Base-by-base conservation (phyloP, 2,888 invertebrate genomes). In the Himalopsyche anomala region DNA sequence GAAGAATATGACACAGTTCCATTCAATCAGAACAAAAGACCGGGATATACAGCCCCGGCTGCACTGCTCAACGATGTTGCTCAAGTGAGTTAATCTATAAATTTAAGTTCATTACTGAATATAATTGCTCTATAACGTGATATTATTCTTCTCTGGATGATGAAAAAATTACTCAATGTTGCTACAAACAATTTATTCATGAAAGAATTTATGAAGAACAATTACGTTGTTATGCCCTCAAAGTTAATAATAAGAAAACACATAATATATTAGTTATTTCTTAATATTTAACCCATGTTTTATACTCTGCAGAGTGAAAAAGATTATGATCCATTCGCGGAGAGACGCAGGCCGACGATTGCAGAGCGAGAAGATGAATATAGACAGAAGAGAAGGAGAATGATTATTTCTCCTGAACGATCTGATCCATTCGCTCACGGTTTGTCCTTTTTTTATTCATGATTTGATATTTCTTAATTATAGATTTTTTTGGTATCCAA, bases 381-480 rank as follows among this genome's bases (percentile, higher is more conserved):
- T 91, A 95, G 98, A 85, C 97, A 97, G 90, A 96, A 97, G 90
- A 94, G 98, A 89, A 95, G 98, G 87, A 94, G 96, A 91, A 96
- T 97, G 95, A 96, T 96, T 88, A 98, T 99, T 90, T 99, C 99
- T 5, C 99, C 99, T 0, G 99, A 98, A 91, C 95, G 99, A 90
- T 95, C 96, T 89, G 99, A 99, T 94, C 98, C 98, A 55, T 99
- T 99, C 94, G 98, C 98, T 90, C 98, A 99, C 94, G 99, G 98
- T 98, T 94, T 93, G 95, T 94, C 89, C 82, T 80, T 80, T 84
- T 82, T 88, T 89, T 45, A 79, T 54, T 9, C 80, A 54, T 4
- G 19, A 54, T 42, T 51, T 54, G 12, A 17, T 51, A 19, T 54
- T 80, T 83, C 17, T 55, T 54, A 40, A 42, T 36, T 38, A 62